Percentiles rank a stretch among this genome's conserved stretches.
phyloP scores from a whole-genome alignment of 2,888 invertebrate genomes.

The Ectropis crepuscularia region DNA sequence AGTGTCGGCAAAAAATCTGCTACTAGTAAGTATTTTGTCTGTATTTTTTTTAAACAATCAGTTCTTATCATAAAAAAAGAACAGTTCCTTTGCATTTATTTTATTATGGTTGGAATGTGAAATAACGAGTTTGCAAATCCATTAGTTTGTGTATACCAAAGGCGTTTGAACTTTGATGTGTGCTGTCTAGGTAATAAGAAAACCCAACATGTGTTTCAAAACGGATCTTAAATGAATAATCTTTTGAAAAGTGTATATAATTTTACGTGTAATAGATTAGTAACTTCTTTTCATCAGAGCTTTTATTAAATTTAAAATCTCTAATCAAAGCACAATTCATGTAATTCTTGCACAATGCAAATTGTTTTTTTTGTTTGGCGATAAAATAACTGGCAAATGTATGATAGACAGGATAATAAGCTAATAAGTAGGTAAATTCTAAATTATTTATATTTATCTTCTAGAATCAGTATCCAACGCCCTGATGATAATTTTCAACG shows the following conservation, averaged over 20 bases:
- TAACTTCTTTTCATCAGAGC: no score
- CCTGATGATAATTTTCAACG: slow-evolving; percentile 89
- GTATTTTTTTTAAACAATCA: not conserved
- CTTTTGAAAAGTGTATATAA: no score
- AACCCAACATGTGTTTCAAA: slow-evolving; percentile 8
- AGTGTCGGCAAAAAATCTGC: slow-evolving; percentile 82
- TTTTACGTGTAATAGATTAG: no score
- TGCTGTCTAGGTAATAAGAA: slow-evolving; percentile 11
- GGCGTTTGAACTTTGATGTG: slow-evolving; percentile 30
- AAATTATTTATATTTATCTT: slow-evolving; percentile 32
- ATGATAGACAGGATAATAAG: no score
- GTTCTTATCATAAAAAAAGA: slow-evolving; percentile 9
- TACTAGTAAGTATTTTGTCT: slow-evolving; percentile 59
- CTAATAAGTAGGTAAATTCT: no score
- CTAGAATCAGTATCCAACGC: slow-evolving; percentile 78
- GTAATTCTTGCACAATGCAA: no score
- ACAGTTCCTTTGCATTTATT: slow-evolving; percentile 5
- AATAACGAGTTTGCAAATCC: slow-evolving; percentile 21
- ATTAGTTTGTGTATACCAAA: slow-evolving; percentile 13
- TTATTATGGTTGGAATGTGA: slow-evolving; percentile 18
- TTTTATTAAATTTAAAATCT: no score
- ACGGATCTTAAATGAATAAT: no score
- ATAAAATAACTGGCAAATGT: no score
- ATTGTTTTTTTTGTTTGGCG: no score
- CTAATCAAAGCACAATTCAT: no score